Conservation (phyloP, 1,140 invertebrate genomes). For the roundworm (Caenorhabditis elegans) region DNA sequence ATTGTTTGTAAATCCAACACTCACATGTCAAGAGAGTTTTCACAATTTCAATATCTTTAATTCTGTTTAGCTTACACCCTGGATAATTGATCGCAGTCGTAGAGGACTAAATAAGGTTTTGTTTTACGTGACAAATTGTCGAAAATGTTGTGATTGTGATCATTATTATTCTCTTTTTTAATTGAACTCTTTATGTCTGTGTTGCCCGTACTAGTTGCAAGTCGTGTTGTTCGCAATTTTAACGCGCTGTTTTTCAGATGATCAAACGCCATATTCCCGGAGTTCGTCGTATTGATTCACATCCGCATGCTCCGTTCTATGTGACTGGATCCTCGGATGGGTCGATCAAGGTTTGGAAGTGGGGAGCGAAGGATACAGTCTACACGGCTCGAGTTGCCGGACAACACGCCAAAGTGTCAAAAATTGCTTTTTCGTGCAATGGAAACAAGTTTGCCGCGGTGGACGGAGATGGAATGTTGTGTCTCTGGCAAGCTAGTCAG, state of each 20-base stretch:
- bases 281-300: constrained; percentile 88
- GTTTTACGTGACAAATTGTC: constrained; percentile 3
- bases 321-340: constrained; percentile 94
- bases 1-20: too few species aligned
- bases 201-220: too few species aligned
- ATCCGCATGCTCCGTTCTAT: constrained; percentile 88
- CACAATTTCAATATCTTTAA: constrained; percentile 38
- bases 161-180: background rate
- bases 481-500: constrained; percentile 78
- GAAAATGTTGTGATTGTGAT: constrained; percentile 38
- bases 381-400: constrained; percentile 84
- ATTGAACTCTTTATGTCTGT: constrained; percentile 12
- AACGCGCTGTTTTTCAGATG: constrained; percentile 68
- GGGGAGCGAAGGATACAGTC: constrained; percentile 86
- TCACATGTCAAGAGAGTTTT: background rate
- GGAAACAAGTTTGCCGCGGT: constrained; percentile 79
- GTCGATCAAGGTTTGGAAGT: constrained; percentile 95
- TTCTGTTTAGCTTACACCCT: constrained; percentile 56
- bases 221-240: too few species aligned
- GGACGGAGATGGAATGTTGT: constrained; percentile 66
- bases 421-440: constrained; percentile 89
- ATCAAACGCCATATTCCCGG: constrained; percentile 78
- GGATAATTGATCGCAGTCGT: constrained; percentile 65
- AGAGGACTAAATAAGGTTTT: constrained; percentile 59
- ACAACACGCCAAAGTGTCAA: constrained; percentile 90